Conservation (phyloP, 2,113 vertebrate species). For the Castor canadensis region DNA sequence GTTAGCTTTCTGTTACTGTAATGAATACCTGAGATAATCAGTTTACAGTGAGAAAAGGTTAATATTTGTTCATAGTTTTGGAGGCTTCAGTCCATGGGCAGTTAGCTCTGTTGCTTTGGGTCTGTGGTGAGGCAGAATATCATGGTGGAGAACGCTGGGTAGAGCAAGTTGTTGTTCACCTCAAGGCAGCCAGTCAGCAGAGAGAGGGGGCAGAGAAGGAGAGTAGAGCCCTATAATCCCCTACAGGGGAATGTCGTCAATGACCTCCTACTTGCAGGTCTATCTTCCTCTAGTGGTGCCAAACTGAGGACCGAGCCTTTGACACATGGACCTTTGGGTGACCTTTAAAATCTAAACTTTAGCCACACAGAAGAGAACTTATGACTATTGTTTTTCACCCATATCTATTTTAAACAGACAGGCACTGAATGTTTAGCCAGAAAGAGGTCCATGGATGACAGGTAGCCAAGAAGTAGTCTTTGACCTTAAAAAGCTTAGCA, state of each 20-base stretch:
- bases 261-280: neutral
- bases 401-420: neutral
- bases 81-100: neutral
- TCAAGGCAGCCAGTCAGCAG: too few species aligned
- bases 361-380: neutral
- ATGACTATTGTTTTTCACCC: neutral
- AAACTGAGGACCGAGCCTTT: neutral
- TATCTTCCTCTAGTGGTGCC: too few species aligned
- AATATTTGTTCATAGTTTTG: neutral
- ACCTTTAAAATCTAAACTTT: neutral
- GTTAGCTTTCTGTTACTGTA: neutral
- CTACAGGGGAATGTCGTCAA: too few species aligned
- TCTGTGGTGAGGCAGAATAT: neutral
- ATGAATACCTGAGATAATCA: neutral
- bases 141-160: neutral
- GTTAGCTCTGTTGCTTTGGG: accelerated
- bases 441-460: neutral
- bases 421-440: neutral
- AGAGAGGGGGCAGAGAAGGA: neutral
- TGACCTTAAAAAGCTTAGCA: neutral
- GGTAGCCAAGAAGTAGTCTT: neutral
- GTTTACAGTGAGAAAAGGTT: neutral
- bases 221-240: neutral
- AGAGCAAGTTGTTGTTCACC: neutral
- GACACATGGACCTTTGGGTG: too few species aligned